Percentiles rank a stretch among this genome's conserved stretches.
phyloP scores from a whole-genome alignment of 2,113 vertebrate species.

The Neolamprologus cancellatus region DNA sequence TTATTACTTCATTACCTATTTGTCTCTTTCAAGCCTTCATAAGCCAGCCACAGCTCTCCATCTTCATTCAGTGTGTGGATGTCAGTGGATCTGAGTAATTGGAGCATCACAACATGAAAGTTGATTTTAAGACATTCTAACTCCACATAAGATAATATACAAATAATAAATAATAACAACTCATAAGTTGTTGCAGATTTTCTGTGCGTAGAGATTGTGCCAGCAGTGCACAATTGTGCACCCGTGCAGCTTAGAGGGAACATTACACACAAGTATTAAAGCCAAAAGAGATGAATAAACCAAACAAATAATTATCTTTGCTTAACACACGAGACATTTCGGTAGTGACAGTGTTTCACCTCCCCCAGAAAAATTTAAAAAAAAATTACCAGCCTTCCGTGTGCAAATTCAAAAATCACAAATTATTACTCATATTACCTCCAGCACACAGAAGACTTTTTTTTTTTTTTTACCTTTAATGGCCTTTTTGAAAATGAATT shows the following conservation, averaged over 20 bases:
- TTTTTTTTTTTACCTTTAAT: background rate
- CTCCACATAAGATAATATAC: background rate
- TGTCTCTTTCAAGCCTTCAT: constrained; percentile 95
- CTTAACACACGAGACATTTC: background rate
- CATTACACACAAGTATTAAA: background rate
- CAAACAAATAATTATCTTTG: background rate
- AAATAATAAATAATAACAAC: background rate
- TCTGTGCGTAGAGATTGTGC: no score
- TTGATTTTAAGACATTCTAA: background rate
- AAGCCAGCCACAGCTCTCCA: constrained; percentile 94
- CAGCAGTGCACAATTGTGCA: no score
- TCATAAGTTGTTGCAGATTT: background rate
- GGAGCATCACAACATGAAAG: background rate
- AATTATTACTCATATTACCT: background rate
- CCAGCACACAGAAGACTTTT: background rate
- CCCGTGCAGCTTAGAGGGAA: no score
- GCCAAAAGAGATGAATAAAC: background rate
- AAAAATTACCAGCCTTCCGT: background rate
- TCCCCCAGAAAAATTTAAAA: background rate
- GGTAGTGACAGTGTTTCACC: background rate
- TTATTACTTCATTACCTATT: constrained; percentile 78
- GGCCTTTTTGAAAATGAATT: background rate
- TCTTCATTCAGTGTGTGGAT: constrained; percentile 89
- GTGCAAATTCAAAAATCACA: background rate
- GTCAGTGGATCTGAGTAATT: constrained; percentile 74